Conservation (phyloP, 2,888 invertebrate species). For the Bruchidius siliquastri region DNA sequence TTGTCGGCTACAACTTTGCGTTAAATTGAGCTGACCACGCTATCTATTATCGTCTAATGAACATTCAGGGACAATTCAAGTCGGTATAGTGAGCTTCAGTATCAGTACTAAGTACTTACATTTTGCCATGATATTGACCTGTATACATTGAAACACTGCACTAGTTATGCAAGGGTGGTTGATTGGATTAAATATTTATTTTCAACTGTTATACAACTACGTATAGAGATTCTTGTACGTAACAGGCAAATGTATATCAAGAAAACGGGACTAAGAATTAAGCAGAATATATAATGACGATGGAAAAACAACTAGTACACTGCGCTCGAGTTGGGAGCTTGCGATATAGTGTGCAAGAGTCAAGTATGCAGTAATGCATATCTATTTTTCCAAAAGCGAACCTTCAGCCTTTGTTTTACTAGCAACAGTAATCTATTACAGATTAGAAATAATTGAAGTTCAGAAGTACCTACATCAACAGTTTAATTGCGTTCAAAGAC, state of each 20-base stretch:
- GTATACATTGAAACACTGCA: background rate
- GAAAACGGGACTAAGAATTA: background rate
- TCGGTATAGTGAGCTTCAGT: background rate
- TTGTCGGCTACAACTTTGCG: background rate
- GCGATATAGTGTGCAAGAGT: background rate
- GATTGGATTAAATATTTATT: background rate
- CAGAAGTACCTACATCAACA: too few species aligned
- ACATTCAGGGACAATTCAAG: background rate
- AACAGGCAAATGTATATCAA: background rate
- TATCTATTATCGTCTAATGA: background rate
- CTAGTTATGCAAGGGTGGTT: background rate
- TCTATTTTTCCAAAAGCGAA: background rate
- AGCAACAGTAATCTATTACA: too few species aligned
- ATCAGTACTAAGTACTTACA: background rate
- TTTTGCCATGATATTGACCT: background rate
- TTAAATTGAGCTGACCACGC: background rate
- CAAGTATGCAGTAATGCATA: background rate
- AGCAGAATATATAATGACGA: background rate
- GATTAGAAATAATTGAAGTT: too few species aligned
- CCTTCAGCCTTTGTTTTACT: background rate
- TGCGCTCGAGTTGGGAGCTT: background rate
- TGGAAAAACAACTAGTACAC: background rate
- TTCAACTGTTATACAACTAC: background rate
- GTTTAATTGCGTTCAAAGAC: too few species aligned
- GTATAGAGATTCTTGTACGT: background rate